Base-by-base conservation (phyloP, 2,113 vertebrate genomes). In the Melozone crissalis region DNA sequence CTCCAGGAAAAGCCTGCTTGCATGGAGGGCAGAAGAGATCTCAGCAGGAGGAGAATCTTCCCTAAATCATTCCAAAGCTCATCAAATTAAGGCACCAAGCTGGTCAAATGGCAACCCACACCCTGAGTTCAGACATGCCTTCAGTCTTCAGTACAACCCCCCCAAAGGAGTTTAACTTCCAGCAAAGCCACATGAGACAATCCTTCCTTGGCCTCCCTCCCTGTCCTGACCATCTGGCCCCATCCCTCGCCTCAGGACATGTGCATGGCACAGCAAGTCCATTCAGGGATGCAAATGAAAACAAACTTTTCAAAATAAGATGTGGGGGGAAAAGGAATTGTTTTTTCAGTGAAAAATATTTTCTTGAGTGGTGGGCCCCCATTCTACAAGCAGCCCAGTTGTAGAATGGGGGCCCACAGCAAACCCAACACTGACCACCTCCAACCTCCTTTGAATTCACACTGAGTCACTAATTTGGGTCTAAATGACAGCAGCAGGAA, bases 211-310 rank as follows among this genome's bases (percentile, higher is more conserved):
- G 63, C n/a, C 77, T 68, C 49, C 49, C 20, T 54, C 41, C 54
- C 37, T 14, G 11, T 33, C 27, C 71, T 61, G 41, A 43, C 24
- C 52, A 44, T 27, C 69, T 39, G 0, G 0, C 4, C 27, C 55
- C 47, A 37, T 75, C 20, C 52, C 57, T 83, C 0, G 0, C 72
- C 54, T 86, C 67, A 62, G n/a, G 54, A 37, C 13, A 33, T 14
- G 28, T 0, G 0, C 62, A 27, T 24, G 37, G 51, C 63, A 86
- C 58, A 84, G 71, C 49, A 77, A 90, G 17, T 11, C 49, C 14
- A 9, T 14, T 3, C 6, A 4, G 17, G 31, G 20, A 33, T 20
- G 10, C 23, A 76, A 51, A n/a, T 1, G 1, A 86, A 89, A 90
- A 73, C 15, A 14, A 80, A 58, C 5, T 27, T 11, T 31, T 86